Percentiles rank a stretch among this genome's conserved stretches.
phyloP scores from a whole-genome alignment of 2,888 invertebrate genomes.

The Terebella lapidaria region DNA sequence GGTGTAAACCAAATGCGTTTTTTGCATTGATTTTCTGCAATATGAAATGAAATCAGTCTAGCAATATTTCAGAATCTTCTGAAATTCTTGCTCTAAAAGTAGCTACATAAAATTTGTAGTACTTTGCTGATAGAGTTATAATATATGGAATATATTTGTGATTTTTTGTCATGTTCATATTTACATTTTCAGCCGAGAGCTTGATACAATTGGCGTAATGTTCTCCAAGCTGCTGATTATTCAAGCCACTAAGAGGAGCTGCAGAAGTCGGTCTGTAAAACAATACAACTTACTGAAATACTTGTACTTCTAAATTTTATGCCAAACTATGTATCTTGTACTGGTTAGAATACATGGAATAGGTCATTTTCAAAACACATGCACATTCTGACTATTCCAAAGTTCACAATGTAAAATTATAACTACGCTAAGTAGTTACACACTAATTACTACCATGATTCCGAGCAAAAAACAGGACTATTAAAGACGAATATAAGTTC shows the following conservation, averaged over 20 bases:
- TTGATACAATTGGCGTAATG: slow-evolving; percentile 73
- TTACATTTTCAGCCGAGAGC: slow-evolving; percentile 73
- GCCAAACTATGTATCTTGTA: too few relatives aligned
- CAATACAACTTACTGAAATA: not conserved
- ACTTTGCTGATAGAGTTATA: not conserved
- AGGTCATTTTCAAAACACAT: not conserved
- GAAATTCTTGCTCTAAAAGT: not conserved
- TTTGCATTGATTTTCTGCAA: slow-evolving; percentile 77
- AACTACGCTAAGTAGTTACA: too few relatives aligned
- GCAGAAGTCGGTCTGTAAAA: slow-evolving; percentile 18
- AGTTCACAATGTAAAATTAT: too few relatives aligned
- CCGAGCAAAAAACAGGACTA: too few relatives aligned
- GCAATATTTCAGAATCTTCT: not conserved
- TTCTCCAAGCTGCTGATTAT: slow-evolving; percentile 56
- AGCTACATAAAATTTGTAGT: too few relatives aligned
- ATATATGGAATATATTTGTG: not conserved
- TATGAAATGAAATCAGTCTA: not conserved
- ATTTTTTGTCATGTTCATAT: too few relatives aligned
- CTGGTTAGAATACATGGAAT: too few relatives aligned
- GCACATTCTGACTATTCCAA: not conserved
- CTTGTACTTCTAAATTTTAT: not conserved
- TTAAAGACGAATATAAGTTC: too few relatives aligned
- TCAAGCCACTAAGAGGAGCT: slow-evolving; percentile 55
- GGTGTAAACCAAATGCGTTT: slow-evolving; percentile 81
- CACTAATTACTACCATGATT: too few relatives aligned